phyloP scores from a whole-genome alignment of 2,113 vertebrate species.

The Rhabdomys dilectus region DNA sequence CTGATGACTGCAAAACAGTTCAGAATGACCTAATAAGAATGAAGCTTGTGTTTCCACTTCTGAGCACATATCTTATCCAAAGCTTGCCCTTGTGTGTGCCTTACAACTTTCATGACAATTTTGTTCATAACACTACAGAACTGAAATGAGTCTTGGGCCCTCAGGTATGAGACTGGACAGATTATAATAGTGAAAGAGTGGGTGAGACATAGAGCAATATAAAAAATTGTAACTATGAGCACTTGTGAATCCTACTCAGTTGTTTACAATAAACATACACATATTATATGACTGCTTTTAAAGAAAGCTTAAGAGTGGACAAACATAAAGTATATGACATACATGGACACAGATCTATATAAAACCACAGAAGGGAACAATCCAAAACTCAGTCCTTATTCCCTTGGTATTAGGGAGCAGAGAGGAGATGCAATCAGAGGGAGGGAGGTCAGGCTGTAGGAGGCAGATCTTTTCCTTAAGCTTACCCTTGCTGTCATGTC shows the following conservation, averaged over 20 bases:
- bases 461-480: not conserved
- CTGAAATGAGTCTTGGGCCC: not conserved
- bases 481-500: not conserved
- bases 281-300: not conserved
- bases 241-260: not conserved
- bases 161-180: not conserved
- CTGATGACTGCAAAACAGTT: not conserved
- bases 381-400: not conserved
- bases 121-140: not conserved
- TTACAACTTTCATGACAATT: not conserved
- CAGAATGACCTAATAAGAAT: not conserved
- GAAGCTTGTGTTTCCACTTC: not conserved
- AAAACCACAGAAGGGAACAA: not conserved
- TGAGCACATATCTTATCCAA: not conserved
- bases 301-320: conserved; percentile 17
- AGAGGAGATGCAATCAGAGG: not conserved
- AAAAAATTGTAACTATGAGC: not conserved
- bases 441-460: not conserved
- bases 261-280: not conserved
- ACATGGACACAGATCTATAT: not conserved
- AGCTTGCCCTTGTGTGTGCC: not conserved
- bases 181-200: not conserved
- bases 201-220: not conserved
- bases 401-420: not conserved
- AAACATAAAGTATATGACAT: not conserved